Evolutionary conservation across 1,140 invertebrate species (phyloP).

Genomic region (Campodea augens): DNA sequence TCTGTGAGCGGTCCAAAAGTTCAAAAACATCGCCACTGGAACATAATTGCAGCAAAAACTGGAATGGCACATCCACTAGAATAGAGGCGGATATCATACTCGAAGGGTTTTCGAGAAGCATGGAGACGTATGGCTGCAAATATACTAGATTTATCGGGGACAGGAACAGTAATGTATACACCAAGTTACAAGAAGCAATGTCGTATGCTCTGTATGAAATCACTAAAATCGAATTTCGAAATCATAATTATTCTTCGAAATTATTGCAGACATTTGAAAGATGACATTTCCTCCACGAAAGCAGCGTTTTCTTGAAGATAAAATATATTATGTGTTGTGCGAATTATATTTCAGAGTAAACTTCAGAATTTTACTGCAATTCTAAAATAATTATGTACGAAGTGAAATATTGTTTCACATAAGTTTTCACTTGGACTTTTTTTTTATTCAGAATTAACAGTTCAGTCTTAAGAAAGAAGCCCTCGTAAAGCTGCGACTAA

Average conservation of each 20-base stretch:
- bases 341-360: too few species aligned
- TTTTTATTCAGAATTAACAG: too few species aligned
- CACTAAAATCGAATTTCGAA: constrained; percentile 21
- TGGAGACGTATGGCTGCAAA: constrained; percentile 21
- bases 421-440: too few species aligned
- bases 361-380: too few species aligned
- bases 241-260: constrained; percentile 14
- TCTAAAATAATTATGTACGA: too few species aligned
- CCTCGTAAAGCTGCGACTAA: too few species aligned
- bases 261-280: constrained; percentile 10
- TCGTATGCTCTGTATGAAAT: constrained; percentile 18
- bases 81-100: constrained; percentile 24
- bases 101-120: constrained; percentile 22
- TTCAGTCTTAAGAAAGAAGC: too few species aligned
- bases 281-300: constrained; percentile 6
- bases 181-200: constrained; percentile 17
- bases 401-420: too few species aligned
- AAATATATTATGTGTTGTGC: too few species aligned
- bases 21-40: constrained; percentile 15
- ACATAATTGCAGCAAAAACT: constrained; percentile 21
- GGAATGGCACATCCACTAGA: constrained; percentile 15
- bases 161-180: constrained; percentile 23
- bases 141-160: constrained; percentile 24
- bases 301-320: too few species aligned
- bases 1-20: constrained; percentile 17